A percentile compares a stretch with the other conserved stretches of the same genome.
Conservation (phyloP, 2,888 invertebrate genomes). For the Drosophila mayaguana region DNA sequence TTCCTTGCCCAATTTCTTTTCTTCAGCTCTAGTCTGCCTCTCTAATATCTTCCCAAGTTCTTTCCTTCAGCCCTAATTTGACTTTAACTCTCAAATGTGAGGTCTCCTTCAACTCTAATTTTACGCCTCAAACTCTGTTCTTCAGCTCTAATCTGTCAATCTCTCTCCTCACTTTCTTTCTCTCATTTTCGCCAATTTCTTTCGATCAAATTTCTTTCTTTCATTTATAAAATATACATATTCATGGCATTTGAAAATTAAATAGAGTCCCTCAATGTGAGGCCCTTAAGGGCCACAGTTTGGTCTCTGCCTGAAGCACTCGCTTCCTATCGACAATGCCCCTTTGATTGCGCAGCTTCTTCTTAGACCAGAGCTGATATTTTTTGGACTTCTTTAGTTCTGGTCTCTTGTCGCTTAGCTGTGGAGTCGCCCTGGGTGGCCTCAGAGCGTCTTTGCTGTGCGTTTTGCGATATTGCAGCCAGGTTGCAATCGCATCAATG, state of each 20-base stretch:
- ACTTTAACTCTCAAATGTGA: background rate
- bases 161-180: background rate
- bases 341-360: background rate
- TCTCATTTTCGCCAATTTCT: background rate
- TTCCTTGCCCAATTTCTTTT: no score
- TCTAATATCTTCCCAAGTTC: no score
- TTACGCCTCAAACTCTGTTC: no score
- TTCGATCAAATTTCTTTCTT: background rate
- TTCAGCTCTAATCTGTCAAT: background rate
- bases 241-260: background rate
- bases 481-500: slow-evolving; percentile 41
- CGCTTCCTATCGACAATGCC: slow-evolving; percentile 16
- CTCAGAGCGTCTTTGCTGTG: background rate
- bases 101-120: no score
- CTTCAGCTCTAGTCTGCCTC: no score
- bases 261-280: background rate
- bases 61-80: background rate
- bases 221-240: slow-evolving; percentile 20
- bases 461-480: slow-evolving; percentile 39
- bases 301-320: slow-evolving; percentile 45
- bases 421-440: background rate
- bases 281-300: slow-evolving; percentile 41
- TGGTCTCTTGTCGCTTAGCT: background rate
- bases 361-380: background rate
- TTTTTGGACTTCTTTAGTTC: background rate